These are phyloP conservation scores for Trissolcus basalis DNA, from an alignment of 1,140 invertebrate genomes.

Conservation along the genomic window DNA sequence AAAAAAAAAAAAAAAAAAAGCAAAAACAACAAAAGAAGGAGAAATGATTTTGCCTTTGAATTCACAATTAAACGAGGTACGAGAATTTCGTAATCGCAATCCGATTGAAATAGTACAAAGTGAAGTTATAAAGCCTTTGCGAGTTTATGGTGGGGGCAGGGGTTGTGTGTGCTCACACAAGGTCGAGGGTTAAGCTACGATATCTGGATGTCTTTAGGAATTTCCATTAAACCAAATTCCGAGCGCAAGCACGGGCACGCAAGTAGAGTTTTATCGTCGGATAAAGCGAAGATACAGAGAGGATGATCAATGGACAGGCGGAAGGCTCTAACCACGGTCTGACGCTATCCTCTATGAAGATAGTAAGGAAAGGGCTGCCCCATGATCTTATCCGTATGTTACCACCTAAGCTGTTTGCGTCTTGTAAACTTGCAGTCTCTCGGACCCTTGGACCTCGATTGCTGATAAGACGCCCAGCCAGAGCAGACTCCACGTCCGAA, in stretches of 20 bases:
- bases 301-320: constrained; percentile 61
- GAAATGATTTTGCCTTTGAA: constrained; percentile 3
- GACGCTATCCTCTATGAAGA: constrained; percentile 58
- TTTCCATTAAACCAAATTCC: constrained; percentile 64
- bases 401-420: constrained; percentile 73
- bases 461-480: constrained; percentile 65
- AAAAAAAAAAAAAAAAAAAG: no score
- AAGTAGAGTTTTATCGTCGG: constrained; percentile 62
- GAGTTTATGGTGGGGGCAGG: constrained; percentile 41
- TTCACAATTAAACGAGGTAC: constrained; percentile 46
- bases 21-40: no score
- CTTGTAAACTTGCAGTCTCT: constrained; percentile 69
- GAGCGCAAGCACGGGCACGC: constrained; percentile 60
- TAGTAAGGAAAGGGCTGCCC: constrained; percentile 50
- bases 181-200: constrained; percentile 62
- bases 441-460: constrained; percentile 61
- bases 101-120: constrained; percentile 61
- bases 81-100: constrained; percentile 52
- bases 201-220: constrained; percentile 65
- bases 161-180: constrained; percentile 55
- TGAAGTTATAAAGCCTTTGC: constrained; percentile 60
- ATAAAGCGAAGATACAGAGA: constrained; percentile 62
- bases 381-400: constrained; percentile 70
- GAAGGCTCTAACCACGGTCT: constrained; percentile 59
- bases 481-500: constrained; percentile 47